Conservation (phyloP, 2,797 vertebrate genomes). For the Chrosomus eos region DNA sequence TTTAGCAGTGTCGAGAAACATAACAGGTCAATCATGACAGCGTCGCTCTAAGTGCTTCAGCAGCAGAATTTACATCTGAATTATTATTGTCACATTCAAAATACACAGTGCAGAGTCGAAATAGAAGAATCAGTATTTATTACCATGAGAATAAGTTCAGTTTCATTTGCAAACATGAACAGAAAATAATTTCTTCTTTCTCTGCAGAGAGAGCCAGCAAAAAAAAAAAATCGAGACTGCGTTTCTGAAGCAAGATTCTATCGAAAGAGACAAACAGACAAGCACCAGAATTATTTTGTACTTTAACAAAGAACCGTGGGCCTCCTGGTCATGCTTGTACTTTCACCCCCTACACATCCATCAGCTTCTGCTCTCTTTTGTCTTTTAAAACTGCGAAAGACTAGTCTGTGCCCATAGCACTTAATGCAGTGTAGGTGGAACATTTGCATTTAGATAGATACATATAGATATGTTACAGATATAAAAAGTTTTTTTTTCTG, state of each 20-base stretch:
- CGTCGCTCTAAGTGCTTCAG: slow-evolving; percentile 7
- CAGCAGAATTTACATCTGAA: not conserved
- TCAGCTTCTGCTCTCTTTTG: slow-evolving; percentile 36
- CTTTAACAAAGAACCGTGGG: slow-evolving; percentile 33
- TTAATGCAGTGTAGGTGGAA: slow-evolving; percentile 65
- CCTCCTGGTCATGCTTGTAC: slow-evolving; percentile 48
- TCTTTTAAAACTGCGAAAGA: slow-evolving; percentile 31
- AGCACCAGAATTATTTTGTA: slow-evolving; percentile 32
- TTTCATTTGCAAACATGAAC: slow-evolving; percentile 32
- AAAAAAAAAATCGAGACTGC: slow-evolving; percentile 13
- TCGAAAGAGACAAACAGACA: slow-evolving; percentile 15
- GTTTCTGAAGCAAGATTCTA: not conserved
- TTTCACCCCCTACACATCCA: slow-evolving; percentile 42
- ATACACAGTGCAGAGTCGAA: not conserved
- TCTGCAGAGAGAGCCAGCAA: slow-evolving; percentile 21
- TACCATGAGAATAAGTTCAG: slow-evolving; percentile 23
- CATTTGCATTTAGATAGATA: slow-evolving; percentile 86
- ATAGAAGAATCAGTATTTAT: slow-evolving; percentile 1
- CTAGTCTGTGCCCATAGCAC: slow-evolving; percentile 39
- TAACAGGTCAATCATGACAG: slow-evolving; percentile 10
- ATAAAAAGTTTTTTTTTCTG: slow-evolving; percentile 60
- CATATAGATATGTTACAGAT: slow-evolving; percentile 76
- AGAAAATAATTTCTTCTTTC: not conserved
- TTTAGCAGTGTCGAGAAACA: not conserved
- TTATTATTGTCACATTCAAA: slow-evolving; percentile 9